Base-by-base conservation (phyloP, 2,888 invertebrate genomes). In the Caenorhabditis zanzibari region DNA sequence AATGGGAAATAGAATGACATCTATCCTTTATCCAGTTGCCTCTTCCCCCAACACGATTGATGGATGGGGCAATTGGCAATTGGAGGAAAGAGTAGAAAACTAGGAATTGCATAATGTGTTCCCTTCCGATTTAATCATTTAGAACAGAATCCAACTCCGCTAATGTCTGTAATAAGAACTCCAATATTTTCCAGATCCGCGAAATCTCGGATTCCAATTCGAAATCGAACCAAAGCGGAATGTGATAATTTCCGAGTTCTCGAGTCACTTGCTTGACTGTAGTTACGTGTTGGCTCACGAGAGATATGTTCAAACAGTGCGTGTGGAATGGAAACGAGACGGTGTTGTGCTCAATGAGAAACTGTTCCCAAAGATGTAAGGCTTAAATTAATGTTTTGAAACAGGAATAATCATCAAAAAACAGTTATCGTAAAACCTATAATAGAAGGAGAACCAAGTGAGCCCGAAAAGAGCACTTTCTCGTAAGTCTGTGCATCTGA, bases 261-360 rank as follows among this genome's bases (percentile, higher is more conserved):
- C 79, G 24, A 32, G 64, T 19, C 73, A 77, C 68, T 59, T 83
- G 10, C 59, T 88, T 16, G 82, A 88, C 44, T 88, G 88, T 61
- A 84, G 82, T n/a, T 86, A 86, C 44, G 68, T 79, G 22, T n/a
- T 88, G 59, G 84, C 80, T 24, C 81, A 84, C 47, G 84, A 84
- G 63, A 54, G 41, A 75, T 63, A 75, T 59, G 85, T 84, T 6
- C 85, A 85, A 16, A 66, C 58, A 26, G 85, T 85, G 0, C 66
- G 76, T 10, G 64, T 86, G 28, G 88, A 88, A 76, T 88, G 88
- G 88, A 84, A 80, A 75, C 44, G 82, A 5, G 88, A 88, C 54
- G 88, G 88, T 14, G 58, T 77, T 3, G 47, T 74, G n/a, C 38
- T 84, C 24, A 84, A 52, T 35, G 84, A 84, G 26, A 32, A 77